Base-by-base conservation (phyloP, 2,797 vertebrate species). In the Sebastes trivittatus region DNA sequence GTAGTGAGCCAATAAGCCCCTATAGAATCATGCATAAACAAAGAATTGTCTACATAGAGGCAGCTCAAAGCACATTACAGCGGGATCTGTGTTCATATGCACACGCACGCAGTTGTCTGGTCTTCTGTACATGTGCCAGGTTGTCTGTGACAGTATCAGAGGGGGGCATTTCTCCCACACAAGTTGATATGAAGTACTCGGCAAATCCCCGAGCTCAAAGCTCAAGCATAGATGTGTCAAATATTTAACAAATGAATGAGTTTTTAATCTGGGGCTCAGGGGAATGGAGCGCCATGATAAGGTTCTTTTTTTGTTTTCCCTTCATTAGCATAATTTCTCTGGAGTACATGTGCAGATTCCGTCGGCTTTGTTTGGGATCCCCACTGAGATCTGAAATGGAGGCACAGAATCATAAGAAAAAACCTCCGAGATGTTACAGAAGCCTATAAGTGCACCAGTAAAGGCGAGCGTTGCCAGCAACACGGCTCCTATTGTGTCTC, bases 171-270 rank as follows among this genome's bases (percentile, higher is more conserved):
- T 94, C 93, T 94, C 93, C 90, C 94, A 94, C 95, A 94, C 94
- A 94, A 93, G 94, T 94, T 90, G 92, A 93, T 93, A 92, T 86
- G 88, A 94, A 93, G 92, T 93, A 91, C 85, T 87, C 61, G 14
- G 75, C 84, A 94, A 95, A 94, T 95, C 94, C 94, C 92, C 82
- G 72, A 86, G 91, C 94, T 92, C 88, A 90, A 85, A 90, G 91
- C 94, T 94, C 89, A 90, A 93, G 92, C 92, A 92, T 89, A 93
- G 91, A 95, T 94, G 93, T 95, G 95, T 95, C 93, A 95, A 94
- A 96, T 96, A 95, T 96, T 95, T 94, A 94, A 95, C 93, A 95
- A 95, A 96, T 95, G 93, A 95, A 94, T 95, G 94, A 93, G 95
- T 95, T 95, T 94, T 94, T 96, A 95, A 96, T 96, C 95, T 94